Base-by-base conservation (phyloP, 2,888 invertebrate species). In the Hirtodrosophila confusa region DNA sequence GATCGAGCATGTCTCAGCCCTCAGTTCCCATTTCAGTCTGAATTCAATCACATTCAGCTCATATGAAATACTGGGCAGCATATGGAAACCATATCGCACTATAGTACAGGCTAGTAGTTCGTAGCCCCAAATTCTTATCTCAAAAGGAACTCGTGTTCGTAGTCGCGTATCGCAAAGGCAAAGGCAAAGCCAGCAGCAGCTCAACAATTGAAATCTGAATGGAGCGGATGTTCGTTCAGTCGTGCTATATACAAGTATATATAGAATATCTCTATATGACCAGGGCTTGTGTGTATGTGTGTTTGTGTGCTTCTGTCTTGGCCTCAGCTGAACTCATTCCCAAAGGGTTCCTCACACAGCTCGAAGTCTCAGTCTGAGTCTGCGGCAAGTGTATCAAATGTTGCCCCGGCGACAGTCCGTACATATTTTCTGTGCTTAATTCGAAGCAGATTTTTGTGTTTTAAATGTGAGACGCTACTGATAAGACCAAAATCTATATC, bases 81-180 rank as follows among this genome's bases (percentile, higher is more conserved):
- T 69, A 29, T 39, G 11, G 33, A 7, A 35, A 58, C 40, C 65
- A 74, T 78, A 77, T 74, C 78, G 55, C 63, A 51, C 54, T 53
- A 48, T 54, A 57, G 66, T 51, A 17, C 41, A 35, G 29, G 53
- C 69, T 76, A 78, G 87, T 84, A 78, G 87, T 84, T 86, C 78
- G 70, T 83, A 90, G 89, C 86, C 87, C 89, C 88, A 89, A 90
- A 89, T 88, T 88, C 89, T 90, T 90, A 90, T 89, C 89, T 51
- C 77, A 44, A 89, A 89, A 89, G 89, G 90, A 89, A 89, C 89
- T 89, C 72, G 76, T 80, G 75, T 72, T 75, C 67, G 69, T 65
- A 69, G 71, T 50, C 77, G 66, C 80, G 65, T 86, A 86, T 82
- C 82, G 64, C 76, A 61, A 37, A 69, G 62, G 48, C 60, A 62